phyloP scores from a whole-genome alignment of 2,888 invertebrate species.

The Dascillus cervinus region DNA sequence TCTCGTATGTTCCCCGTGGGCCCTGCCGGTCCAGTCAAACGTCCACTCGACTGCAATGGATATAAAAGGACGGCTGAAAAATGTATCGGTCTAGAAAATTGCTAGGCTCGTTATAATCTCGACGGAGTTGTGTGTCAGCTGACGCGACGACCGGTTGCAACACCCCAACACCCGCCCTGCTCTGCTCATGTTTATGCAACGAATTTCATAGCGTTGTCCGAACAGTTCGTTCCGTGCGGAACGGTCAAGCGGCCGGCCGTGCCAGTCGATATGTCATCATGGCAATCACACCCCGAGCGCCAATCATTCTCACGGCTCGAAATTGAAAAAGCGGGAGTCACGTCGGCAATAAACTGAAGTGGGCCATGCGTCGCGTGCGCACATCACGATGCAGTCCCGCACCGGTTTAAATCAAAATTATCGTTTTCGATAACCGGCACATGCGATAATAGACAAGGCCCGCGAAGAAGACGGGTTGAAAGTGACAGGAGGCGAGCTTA shows the following conservation, averaged over 20 bases:
- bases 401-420: constrained; percentile 8
- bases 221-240: constrained; percentile 13
- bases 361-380: constrained; percentile 41
- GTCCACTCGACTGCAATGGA: constrained; percentile 13
- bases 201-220: constrained; percentile 5
- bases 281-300: constrained; percentile 45
- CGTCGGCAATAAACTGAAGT: constrained; percentile 43
- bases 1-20: constrained; percentile 24
- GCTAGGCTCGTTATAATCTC: constrained; percentile 1
- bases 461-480: constrained; percentile 39
- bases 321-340: constrained; percentile 46
- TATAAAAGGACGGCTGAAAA: constrained; percentile 14
- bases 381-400: constrained; percentile 34
- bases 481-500: constrained; percentile 44
- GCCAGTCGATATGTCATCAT: constrained; percentile 38
- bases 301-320: constrained; percentile 43
- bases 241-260: constrained; percentile 21
- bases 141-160: no score
- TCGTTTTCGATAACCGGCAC: no score
- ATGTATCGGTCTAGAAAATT: constrained; percentile 10
- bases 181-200: constrained; percentile 2
- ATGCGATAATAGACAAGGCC: constrained; percentile 35
- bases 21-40: constrained; percentile 18
- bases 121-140: no score
- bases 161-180: background rate